Percentiles rank a stretch among this genome's conserved stretches.
Evolutionary conservation across 2,888 invertebrate species (phyloP).

Genomic region (Dryomyza anilis): DNA sequence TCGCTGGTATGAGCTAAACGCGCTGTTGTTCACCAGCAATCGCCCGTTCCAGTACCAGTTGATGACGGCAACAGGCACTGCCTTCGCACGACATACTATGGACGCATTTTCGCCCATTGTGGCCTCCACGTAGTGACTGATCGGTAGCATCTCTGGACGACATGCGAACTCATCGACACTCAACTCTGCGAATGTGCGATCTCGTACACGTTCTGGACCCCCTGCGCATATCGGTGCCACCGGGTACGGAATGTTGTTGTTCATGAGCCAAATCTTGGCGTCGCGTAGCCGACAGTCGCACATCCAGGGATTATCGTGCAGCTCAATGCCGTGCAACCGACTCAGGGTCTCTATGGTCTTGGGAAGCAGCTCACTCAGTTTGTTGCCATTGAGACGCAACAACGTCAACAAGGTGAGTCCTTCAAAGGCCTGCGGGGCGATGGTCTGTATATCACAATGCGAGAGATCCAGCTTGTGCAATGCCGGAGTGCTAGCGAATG

Average conservation of each 20-base stretch:
- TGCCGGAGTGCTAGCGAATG: slow-evolving; percentile 76
- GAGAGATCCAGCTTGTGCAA: slow-evolving; percentile 84
- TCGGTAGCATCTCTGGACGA: slow-evolving; percentile 78
- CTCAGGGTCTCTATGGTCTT: slow-evolving; percentile 75
- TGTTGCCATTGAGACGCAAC: slow-evolving; percentile 81
- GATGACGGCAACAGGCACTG: slow-evolving; percentile 78
- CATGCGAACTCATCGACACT: slow-evolving; percentile 85
- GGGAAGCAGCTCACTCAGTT: slow-evolving; percentile 73
- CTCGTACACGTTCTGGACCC: slow-evolving; percentile 72
- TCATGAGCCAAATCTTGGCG: slow-evolving; percentile 80
- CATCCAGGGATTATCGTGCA: slow-evolving; percentile 87
- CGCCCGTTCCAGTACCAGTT: slow-evolving; percentile 89
- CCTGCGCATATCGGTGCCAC: slow-evolving; percentile 79
- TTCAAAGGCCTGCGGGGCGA: slow-evolving; percentile 78
- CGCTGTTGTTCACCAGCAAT: slow-evolving; percentile 76
- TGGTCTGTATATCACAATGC: slow-evolving; percentile 78
- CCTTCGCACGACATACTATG: slow-evolving; percentile 79
- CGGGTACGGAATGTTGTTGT: slow-evolving; percentile 76
- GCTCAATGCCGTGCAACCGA: slow-evolving; percentile 78
- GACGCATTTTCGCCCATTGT: slow-evolving; percentile 85
- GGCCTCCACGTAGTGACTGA: slow-evolving; percentile 78
- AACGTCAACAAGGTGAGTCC: slow-evolving; percentile 77
- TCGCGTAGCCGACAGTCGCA: slow-evolving; percentile 85
- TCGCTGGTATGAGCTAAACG: slow-evolving; percentile 78
- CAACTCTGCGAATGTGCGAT: slow-evolving; percentile 77